phyloP scores from a whole-genome alignment of 1,140 invertebrate species.

The Lordiphosa clarofinis region DNA sequence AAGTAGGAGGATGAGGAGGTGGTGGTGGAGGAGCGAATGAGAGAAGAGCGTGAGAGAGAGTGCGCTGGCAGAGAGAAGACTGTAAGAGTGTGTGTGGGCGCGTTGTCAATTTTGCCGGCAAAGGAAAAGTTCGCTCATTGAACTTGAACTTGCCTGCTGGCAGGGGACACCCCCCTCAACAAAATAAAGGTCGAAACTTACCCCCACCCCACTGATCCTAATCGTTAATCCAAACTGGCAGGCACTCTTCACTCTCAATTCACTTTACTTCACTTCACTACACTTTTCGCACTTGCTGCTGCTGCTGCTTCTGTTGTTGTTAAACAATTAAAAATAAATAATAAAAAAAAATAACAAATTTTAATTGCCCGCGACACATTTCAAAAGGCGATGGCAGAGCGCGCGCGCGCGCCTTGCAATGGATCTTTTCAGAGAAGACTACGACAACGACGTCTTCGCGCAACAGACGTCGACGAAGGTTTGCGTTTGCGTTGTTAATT shows the following conservation, averaged over 20 bases:
- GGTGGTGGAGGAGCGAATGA: not conserved
- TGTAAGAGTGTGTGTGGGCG: slow-evolving; percentile 40
- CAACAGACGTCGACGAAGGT: not conserved
- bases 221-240: not conserved
- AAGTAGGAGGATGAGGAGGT: slow-evolving; percentile 6
- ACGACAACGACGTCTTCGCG: slow-evolving; percentile 2
- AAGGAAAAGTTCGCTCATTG: slow-evolving; percentile 22
- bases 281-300: slow-evolving; percentile 46
- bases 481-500: slow-evolving; percentile 5
- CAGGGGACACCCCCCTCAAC: no score
- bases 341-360: slow-evolving; percentile 37
- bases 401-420: slow-evolving; percentile 9
- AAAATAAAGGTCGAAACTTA: no score
- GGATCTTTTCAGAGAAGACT: slow-evolving; percentile 9
- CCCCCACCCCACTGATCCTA: not conserved
- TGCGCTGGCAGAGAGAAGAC: slow-evolving; percentile 6
- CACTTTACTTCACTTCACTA: slow-evolving; percentile 48
- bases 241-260: slow-evolving; percentile 7
- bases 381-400: slow-evolving; percentile 10
- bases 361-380: slow-evolving; percentile 54
- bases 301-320: slow-evolving; percentile 24
- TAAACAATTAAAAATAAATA: slow-evolving; percentile 60
- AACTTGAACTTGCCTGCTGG: slow-evolving; percentile 42
- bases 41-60: slow-evolving; percentile 7
- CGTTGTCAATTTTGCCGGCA: slow-evolving; percentile 40